Evolutionary conservation across 1,140 invertebrate species (phyloP).

Genomic region (Alviniconcha marisindica): DNA sequence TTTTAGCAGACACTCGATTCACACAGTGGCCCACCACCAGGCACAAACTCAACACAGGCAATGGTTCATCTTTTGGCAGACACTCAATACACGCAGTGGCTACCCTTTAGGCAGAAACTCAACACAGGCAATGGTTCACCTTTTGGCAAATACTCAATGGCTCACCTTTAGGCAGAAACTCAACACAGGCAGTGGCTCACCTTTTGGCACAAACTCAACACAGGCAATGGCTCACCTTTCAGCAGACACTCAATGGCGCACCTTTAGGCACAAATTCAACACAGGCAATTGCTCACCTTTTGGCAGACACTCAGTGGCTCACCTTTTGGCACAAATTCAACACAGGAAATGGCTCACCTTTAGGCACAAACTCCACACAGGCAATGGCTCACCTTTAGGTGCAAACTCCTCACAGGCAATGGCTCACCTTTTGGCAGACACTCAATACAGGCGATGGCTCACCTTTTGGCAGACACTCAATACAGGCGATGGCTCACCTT

Average conservation of each 20-base stretch:
- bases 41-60: no score
- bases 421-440: background rate
- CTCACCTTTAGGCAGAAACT: no score
- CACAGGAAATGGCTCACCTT: background rate
- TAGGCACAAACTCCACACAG: background rate
- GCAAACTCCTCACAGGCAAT: background rate
- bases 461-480: no score
- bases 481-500: no score
- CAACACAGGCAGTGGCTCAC: conserved; percentile 64
- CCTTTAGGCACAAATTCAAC: no score
- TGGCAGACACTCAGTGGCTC: no score
- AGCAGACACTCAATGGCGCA: conserved; percentile 68
- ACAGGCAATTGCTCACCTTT: conserved; percentile 60
- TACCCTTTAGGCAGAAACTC: conserved; percentile 63
- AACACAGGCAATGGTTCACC: conserved; percentile 58
- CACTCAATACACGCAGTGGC: no score
- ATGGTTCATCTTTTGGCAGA: no score
- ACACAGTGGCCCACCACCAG: background rate
- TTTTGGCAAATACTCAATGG: no score
- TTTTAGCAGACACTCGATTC: background rate
- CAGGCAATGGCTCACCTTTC: conserved; percentile 58
- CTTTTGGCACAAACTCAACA: conserved; percentile 63
- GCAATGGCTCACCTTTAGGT: background rate
- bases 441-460: background rate
- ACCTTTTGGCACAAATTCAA: no score